Percentiles rank a stretch among this genome's conserved stretches.
Conservation (phyloP, 2,797 vertebrate genomes). For the Leucoraja ocellata region DNA sequence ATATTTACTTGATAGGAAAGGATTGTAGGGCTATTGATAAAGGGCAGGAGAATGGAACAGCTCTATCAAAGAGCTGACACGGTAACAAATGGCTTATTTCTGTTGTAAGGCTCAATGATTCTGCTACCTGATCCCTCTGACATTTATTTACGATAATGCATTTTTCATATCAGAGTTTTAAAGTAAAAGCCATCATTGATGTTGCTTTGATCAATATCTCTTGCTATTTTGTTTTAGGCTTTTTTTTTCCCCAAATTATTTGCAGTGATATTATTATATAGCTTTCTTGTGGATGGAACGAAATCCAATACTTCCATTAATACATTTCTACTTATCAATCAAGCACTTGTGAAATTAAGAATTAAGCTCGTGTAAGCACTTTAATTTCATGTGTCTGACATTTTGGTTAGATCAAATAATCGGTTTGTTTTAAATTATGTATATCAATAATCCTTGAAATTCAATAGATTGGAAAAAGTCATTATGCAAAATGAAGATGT, state of each 20-base stretch:
- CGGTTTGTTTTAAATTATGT: not conserved
- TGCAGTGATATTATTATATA: not conserved
- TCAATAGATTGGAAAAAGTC: not conserved
- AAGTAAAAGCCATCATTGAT: not conserved
- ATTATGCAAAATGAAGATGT: not conserved
- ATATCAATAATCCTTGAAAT: not conserved
- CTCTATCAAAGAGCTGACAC: not conserved
- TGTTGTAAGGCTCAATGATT: not conserved
- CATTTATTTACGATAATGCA: not conserved
- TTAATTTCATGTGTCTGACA: not conserved
- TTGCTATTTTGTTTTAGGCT: not conserved
- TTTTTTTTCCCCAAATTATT: not conserved
- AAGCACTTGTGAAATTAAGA: not conserved
- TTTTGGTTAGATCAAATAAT: not conserved
- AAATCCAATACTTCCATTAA: not conserved
- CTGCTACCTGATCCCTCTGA: not conserved
- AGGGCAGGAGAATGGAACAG: not conserved
- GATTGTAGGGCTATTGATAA: not conserved
- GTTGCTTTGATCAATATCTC: conserved; percentile 7
- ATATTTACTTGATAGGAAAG: not conserved
- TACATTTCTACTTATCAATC: not conserved
- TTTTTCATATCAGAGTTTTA: not conserved
- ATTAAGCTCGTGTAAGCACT: not conserved
- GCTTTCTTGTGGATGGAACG: not conserved
- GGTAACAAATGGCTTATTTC: not conserved